Percentiles rank a stretch among this genome's conserved stretches.
Conservation (phyloP, 2,797 vertebrate species). For the Gallinago nigripennis region DNA sequence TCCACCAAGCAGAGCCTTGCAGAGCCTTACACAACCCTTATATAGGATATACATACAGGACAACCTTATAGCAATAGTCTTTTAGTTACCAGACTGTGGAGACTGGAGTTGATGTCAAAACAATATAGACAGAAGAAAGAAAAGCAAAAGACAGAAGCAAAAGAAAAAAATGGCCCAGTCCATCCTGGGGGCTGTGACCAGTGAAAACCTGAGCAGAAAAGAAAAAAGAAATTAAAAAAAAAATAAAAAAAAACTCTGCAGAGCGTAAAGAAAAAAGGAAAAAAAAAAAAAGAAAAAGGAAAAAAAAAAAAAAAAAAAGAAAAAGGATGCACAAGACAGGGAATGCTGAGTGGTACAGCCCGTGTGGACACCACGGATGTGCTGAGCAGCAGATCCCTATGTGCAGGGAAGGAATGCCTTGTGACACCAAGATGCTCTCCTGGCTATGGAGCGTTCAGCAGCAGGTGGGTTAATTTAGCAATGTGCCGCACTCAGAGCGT, state of each 20-base stretch:
- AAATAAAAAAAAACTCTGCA: neutral
- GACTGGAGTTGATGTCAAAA: neutral
- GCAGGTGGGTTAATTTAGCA: neutral
- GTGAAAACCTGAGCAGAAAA: neutral
- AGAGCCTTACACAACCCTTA: neutral
- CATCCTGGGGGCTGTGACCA: rapidly evolving
- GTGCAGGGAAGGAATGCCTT: neutral
- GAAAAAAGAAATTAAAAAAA: neutral
- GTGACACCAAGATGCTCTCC: neutral
- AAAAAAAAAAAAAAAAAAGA: neutral
- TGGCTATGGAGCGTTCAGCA: neutral
- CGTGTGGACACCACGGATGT: rapidly evolving
- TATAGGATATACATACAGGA: too few relatives aligned
- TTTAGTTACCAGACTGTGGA: neutral
- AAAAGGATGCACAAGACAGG: neutral
- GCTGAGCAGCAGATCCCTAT: neutral
- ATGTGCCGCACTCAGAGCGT: neutral
- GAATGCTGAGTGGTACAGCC: neutral
- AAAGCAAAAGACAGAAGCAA: neutral
- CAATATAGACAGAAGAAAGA: rapidly evolving
- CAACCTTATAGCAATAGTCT: neutral
- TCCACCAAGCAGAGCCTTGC: neutral
- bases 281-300: neutral
- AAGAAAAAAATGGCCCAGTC: neutral
- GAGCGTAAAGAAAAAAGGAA: neutral